Percentiles rank a stretch among this genome's conserved stretches.
These are phyloP conservation scores for Stegana nigrithorax DNA, from an alignment of 2,888 invertebrate genomes.

Conservation along the genomic window DNA sequence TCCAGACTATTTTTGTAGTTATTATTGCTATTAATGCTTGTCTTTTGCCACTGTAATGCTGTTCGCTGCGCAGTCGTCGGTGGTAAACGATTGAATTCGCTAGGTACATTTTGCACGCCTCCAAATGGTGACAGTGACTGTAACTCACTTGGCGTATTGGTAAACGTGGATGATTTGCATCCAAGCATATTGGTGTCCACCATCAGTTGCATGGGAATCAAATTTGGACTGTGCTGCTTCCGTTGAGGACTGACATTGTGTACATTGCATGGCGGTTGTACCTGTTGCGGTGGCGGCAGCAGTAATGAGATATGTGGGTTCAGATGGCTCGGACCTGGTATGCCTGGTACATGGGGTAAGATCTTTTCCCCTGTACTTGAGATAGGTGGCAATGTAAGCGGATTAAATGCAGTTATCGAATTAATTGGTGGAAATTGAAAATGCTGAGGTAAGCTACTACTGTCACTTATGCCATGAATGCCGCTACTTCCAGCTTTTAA, in stretches of 20 bases:
- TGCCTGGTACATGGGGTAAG: constrained; percentile 89
- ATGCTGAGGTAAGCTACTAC: constrained; percentile 64
- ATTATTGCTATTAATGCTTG: constrained; percentile 7
- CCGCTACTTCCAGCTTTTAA: constrained; percentile 72
- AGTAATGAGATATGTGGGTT: constrained; percentile 49
- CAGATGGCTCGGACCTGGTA: constrained; percentile 80
- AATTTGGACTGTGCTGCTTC: constrained; percentile 60
- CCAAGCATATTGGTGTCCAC: not conserved
- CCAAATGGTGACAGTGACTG: constrained; percentile 61
- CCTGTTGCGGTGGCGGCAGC: constrained; percentile 65
- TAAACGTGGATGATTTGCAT: constrained; percentile 21
- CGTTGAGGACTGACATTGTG: constrained; percentile 59
- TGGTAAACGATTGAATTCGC: constrained; percentile 62
- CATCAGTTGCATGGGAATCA: constrained; percentile 2
- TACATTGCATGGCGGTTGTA: constrained; percentile 39
- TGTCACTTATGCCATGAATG: constrained; percentile 64
- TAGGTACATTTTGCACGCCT: constrained; percentile 61
- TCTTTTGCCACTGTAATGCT: constrained; percentile 51
- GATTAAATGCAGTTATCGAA: constrained; percentile 78
- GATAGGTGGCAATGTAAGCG: constrained; percentile 74
- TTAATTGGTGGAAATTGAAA: constrained; percentile 78
- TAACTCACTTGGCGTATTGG: constrained; percentile 32
- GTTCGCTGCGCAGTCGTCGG: constrained; percentile 58
- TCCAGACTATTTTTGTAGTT: constrained; percentile 22
- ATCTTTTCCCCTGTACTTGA: constrained; percentile 74